phyloP scores from a whole-genome alignment of 2,113 vertebrate species.

The Bubo scandiacus region DNA sequence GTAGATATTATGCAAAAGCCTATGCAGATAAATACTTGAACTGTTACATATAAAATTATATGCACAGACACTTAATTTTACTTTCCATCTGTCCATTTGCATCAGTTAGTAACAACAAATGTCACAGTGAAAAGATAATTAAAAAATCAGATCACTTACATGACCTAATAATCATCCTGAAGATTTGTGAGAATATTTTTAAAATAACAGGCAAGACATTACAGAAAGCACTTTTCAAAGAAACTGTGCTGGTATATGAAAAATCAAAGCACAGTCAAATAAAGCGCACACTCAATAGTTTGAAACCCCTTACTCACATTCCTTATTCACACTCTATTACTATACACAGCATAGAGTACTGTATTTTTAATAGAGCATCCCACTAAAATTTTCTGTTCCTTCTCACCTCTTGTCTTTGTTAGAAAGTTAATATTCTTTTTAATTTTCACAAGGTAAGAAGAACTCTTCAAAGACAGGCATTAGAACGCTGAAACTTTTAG shows the following conservation, averaged over 20 bases:
- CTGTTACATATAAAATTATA: not conserved
- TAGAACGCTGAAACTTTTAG: not conserved
- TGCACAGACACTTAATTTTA: not conserved
- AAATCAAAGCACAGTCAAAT: not conserved
- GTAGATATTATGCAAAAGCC: not conserved
- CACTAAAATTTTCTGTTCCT: not conserved
- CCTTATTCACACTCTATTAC: not conserved
- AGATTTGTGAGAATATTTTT: not conserved
- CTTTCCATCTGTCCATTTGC: not conserved
- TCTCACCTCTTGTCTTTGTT: not conserved
- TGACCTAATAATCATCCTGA: not conserved
- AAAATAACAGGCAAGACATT: not conserved
- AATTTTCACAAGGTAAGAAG: not conserved
- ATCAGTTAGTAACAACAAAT: not conserved
- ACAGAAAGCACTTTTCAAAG: not conserved
- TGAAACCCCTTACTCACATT: not conserved
- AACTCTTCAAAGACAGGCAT: not conserved
- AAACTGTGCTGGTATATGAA: not conserved
- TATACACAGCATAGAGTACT: rapidly evolving
- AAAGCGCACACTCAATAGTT: not conserved
- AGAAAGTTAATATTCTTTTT: not conserved
- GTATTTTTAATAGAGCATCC: not conserved
- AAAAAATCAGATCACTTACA: not conserved
- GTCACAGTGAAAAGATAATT: not conserved
- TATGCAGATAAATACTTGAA: not conserved